phyloP scores from a whole-genome alignment of 2,888 invertebrate genomes.

The Harpalus rufipes region DNA sequence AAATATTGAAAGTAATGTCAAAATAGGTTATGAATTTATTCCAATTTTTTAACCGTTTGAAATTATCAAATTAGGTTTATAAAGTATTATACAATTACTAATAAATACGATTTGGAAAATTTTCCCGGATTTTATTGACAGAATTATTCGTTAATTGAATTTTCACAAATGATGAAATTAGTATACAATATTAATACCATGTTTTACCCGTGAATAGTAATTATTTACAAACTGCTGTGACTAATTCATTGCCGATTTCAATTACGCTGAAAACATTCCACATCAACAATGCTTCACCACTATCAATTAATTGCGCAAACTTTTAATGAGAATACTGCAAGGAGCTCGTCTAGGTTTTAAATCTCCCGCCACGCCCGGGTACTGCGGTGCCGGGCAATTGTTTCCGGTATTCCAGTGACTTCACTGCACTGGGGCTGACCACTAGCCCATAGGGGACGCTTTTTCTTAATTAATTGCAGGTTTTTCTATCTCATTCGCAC shows the following conservation, averaged over 20 bases:
- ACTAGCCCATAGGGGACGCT: constrained; percentile 43
- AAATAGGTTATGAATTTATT: neutral
- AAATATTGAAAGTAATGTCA: neutral
- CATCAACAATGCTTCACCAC: constrained; percentile 24
- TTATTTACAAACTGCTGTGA: constrained; percentile 22
- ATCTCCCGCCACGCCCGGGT: constrained; percentile 9
- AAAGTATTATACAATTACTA: neutral
- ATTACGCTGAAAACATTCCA: constrained; percentile 8
- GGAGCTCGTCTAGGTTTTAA: neutral
- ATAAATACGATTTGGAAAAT: neutral
- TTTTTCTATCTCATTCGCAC: constrained; percentile 57
- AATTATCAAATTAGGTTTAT: neutral
- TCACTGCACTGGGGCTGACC: constrained; percentile 22
- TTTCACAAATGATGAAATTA: constrained; percentile 6
- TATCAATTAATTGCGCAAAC: constrained; percentile 49
- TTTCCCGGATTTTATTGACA: neutral
- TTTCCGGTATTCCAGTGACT: constrained; percentile 24
- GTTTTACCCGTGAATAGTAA: neutral
- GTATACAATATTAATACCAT: neutral
- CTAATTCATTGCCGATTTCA: neutral
- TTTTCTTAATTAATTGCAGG: constrained; percentile 61
- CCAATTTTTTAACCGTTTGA: neutral
- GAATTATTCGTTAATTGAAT: neutral
- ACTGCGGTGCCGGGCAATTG: constrained; percentile 25
- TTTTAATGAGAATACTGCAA: constrained; percentile 50